Base-by-base conservation (phyloP, 2,113 vertebrate species). In the Ictalurus punctatus region DNA sequence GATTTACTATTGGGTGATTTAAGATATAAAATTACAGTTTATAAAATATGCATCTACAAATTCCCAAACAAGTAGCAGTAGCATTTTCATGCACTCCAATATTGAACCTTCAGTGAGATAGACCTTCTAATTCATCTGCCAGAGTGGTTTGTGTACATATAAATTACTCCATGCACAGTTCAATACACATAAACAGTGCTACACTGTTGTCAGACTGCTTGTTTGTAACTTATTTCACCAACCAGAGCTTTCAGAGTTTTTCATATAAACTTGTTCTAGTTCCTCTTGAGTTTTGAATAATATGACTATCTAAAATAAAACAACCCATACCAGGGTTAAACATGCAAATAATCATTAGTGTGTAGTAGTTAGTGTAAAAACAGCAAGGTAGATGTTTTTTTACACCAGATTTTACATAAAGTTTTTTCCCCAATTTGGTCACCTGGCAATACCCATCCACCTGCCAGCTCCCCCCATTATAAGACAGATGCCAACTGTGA, bases 101-200 rank as follows among this genome's bases (percentile, higher is more conserved):
- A 21, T 30, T 52, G 74, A 52, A 76, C 37, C 9, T 76, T 76
- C 73, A 79, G 14, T 79, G 7, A 25, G 37, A 76, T 44, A 4
- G 34, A 52, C 40, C 10, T 80, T 80, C 48, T 44, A 76, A 37
- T 52, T 79, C 25, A 79, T 79, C 13, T 52, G 44, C 48, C 76
- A 27, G 37, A 78, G 74, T 25, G 40, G 48, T 79, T 79, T n/a
- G 23, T n/a, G 76, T 80, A 54, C 48, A 81, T 58, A 81, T 81
- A 2, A 56, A 30, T 56, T 58, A 58, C n/a, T 54, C 76, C 48
- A n/a, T 78, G 74, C 40, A 44, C 1, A 52, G 48, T 52, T 52
- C 48, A 52, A 52, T 52, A 52, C 8, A 52, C 48, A 52, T 52
- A 52, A 52, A 52, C 48, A 52, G 8, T 52, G 59, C 14, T 61